Evolutionary conservation across 2,113 vertebrate genomes (phyloP).

Genomic region (Chlamydotis undulata): DNA sequence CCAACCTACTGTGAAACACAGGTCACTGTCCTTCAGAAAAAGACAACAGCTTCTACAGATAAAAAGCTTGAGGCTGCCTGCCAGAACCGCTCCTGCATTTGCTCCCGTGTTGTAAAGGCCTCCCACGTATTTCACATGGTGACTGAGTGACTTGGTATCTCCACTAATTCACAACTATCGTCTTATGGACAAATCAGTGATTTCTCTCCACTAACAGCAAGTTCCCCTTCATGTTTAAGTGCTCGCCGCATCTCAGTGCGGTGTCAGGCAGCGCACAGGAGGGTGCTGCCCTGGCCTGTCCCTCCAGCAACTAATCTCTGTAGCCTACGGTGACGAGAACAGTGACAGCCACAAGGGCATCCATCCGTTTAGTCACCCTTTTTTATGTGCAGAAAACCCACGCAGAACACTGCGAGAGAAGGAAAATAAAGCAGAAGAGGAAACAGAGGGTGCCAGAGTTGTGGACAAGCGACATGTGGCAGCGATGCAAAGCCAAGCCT

Average conservation of each 20-base stretch:
- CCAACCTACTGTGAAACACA: not conserved
- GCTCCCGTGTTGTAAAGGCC: not conserved
- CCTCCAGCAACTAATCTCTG: not conserved
- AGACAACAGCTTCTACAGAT: not conserved
- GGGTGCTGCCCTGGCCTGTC: not conserved
- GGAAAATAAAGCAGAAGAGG: not conserved
- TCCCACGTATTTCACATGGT: not conserved
- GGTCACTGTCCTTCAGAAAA: not conserved
- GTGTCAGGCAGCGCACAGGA: not conserved
- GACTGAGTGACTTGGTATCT: not conserved
- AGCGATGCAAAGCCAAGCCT: not conserved
- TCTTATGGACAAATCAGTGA: not conserved
- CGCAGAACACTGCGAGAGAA: fast-evolving
- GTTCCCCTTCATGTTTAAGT: not conserved
- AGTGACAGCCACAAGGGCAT: not conserved
- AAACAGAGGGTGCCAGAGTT: not conserved
- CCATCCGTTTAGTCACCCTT: not conserved
- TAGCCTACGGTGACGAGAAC: not conserved
- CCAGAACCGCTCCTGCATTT: not conserved
- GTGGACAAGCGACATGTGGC: not conserved
- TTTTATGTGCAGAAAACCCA: not conserved
- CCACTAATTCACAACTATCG: not conserved
- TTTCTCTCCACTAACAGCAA: not conserved
- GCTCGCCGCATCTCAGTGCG: fast-evolving
- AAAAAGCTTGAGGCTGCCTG: not conserved